Base-by-base conservation (phyloP, 2,888 invertebrate species). In the Gortyna flavago region DNA sequence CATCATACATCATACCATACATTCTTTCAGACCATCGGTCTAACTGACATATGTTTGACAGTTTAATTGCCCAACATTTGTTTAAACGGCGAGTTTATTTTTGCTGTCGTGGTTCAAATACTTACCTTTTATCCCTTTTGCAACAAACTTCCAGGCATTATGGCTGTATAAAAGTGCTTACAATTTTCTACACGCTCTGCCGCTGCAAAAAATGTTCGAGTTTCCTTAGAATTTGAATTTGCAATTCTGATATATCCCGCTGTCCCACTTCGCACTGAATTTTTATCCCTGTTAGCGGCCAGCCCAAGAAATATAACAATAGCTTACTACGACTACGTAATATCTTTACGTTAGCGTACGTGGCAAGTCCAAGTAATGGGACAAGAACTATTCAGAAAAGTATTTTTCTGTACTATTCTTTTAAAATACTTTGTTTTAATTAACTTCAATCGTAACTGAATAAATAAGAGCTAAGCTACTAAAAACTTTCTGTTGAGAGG, bases 171-270 rank as follows among this genome's bases (percentile, higher is more conserved):
- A 83, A 83, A 83, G 77, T 77, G 81, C 81, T 69, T 72, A 83
- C 85, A 83, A 75, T 80, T 80, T 88, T 71, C 79, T 79, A 80
- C 83, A 83, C 79, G 77, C 72, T 79, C 71, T 72, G 64, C 62
- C 32, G 57, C 75, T 74, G 80, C 83, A 80, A 73, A 89, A 87
- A 85, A 82, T 83, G 75, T 87, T 83, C 79, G 73, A 82, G 83
- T 88, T 89, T 75, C 76, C 83, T 83, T 78, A 77, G 75, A 78
- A 83, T 81, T 80, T 32, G 70, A 77, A 89, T 88, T 89, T 84
- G 81, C 89, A 87, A 88, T 89, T 87, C 83, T 83, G 80, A 87
- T 85, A 83, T 77, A 77, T 78, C 75, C 79, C 78, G 57, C 78
- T 79, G 78, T 76, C 76, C 79, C 70, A 81, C 79, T 85, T 89